A percentile compares a stretch with the other conserved stretches of the same genome.
Evolutionary conservation across 2,888 invertebrate species (phyloP).

Genomic region (Escarpia spicata): DNA sequence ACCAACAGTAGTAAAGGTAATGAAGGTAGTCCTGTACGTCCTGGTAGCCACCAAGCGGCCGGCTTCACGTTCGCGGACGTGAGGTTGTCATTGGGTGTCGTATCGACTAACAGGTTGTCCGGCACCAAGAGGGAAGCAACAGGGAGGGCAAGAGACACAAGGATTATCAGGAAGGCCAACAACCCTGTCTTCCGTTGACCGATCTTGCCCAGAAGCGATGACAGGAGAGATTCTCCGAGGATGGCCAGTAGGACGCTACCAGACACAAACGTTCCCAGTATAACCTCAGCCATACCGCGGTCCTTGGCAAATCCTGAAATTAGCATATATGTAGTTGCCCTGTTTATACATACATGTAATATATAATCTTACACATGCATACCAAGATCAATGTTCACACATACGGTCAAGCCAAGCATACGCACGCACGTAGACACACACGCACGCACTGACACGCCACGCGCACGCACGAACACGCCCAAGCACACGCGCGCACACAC

Average conservation of each 20-base stretch:
- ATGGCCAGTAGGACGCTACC: not conserved
- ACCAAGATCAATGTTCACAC: too few relatives aligned
- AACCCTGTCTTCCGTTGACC: slow-evolving; percentile 4
- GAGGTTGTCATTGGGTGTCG: not conserved
- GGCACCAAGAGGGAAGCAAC: not conserved
- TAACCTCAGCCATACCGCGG: not conserved
- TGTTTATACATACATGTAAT: not conserved
- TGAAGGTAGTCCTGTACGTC: not conserved
- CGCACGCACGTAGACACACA: too few relatives aligned
- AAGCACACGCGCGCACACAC: not conserved
- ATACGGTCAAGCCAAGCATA: too few relatives aligned
- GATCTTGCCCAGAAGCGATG: not conserved
- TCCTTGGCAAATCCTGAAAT: slow-evolving; percentile 16
- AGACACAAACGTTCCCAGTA: not conserved
- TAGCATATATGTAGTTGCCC: not conserved
- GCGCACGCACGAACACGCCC: not conserved
- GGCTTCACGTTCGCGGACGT: not conserved
- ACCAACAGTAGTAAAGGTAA: not conserved
- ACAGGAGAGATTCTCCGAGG: not conserved
- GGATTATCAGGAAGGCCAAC: not conserved
- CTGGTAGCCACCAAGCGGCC: not conserved
- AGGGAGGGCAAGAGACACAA: not conserved
- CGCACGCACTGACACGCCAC: too few relatives aligned
- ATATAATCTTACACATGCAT: not conserved
- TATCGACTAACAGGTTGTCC: not conserved